Evolutionary conservation across 2,113 vertebrate genomes (phyloP).

Genomic region (Panurus biarmicus): DNA sequence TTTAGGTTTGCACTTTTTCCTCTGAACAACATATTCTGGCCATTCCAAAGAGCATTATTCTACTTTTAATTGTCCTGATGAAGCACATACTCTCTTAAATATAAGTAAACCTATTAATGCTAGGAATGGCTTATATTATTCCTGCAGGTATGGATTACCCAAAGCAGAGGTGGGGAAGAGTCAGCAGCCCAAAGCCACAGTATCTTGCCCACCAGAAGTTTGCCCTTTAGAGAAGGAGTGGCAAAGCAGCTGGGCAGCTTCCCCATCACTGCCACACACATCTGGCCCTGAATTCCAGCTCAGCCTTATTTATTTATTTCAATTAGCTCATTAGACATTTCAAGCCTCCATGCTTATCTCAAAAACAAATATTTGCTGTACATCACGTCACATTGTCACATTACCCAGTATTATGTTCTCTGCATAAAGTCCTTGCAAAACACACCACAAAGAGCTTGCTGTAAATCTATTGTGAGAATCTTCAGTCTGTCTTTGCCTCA

Average conservation of each 20-base stretch:
- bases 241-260: slow-evolving; percentile 2
- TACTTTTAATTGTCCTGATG: neutral
- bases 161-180: neutral
- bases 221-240: neutral
- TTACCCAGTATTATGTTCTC: neutral
- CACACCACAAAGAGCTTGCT: neutral
- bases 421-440: slow-evolving; percentile 8
- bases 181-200: neutral
- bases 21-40: neutral
- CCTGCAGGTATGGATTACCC: neutral
- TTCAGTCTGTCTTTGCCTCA: neutral
- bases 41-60: neutral
- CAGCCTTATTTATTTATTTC: slow-evolving; percentile 53
- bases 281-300: neutral
- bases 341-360: slow-evolving; percentile 11
- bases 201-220: neutral
- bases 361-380: slow-evolving; percentile 30
- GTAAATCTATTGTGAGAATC: neutral
- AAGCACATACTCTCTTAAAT: neutral
- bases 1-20: neutral
- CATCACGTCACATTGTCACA: neutral
- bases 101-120: neutral
- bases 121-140: neutral
- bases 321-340: slow-evolving; percentile 23
- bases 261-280: neutral